These are phyloP conservation scores for Dasysyrphus albostriatus DNA, from an alignment of 2,888 invertebrate genomes.

Conservation along the genomic window DNA sequence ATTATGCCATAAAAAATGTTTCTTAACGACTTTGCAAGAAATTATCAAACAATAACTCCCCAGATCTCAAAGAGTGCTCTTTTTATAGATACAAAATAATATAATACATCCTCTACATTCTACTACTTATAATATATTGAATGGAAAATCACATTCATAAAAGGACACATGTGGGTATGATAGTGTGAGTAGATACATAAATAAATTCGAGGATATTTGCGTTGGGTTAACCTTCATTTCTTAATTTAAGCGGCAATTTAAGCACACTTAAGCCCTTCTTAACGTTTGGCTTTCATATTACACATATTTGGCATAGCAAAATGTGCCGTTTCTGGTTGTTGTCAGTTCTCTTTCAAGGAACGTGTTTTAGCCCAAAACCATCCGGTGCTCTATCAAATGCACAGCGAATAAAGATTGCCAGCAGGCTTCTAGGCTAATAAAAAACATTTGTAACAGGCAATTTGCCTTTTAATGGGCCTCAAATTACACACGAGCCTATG, in stretches of 20 bases:
- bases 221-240: conserved; percentile 67
- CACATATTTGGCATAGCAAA: conserved; percentile 59
- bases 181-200: background rate
- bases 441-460: conserved; percentile 74
- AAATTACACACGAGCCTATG: conserved; percentile 59
- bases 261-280: conserved; percentile 66
- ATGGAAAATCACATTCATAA: conserved; percentile 67
- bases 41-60: conserved; percentile 74
- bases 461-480: conserved; percentile 71
- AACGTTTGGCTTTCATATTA: conserved; percentile 63
- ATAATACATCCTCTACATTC: conserved; percentile 26
- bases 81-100: conserved; percentile 36
- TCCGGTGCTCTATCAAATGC: conserved; percentile 47
- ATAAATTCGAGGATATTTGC: conserved; percentile 17
- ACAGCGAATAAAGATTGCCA: conserved; percentile 57
- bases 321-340: conserved; percentile 41
- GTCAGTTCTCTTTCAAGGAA: conserved; percentile 30
- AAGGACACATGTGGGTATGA: background rate
- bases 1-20: conserved; percentile 64
- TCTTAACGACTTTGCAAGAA: conserved; percentile 73
- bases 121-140: conserved; percentile 63
- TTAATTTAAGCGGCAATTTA: conserved; percentile 68
- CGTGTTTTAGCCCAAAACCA: conserved; percentile 30
- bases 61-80: conserved; percentile 53
- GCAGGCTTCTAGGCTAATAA: conserved; percentile 58